Evolutionary conservation across 2,888 invertebrate genomes (phyloP).

Genomic region (Spicauda simplicius): DNA sequence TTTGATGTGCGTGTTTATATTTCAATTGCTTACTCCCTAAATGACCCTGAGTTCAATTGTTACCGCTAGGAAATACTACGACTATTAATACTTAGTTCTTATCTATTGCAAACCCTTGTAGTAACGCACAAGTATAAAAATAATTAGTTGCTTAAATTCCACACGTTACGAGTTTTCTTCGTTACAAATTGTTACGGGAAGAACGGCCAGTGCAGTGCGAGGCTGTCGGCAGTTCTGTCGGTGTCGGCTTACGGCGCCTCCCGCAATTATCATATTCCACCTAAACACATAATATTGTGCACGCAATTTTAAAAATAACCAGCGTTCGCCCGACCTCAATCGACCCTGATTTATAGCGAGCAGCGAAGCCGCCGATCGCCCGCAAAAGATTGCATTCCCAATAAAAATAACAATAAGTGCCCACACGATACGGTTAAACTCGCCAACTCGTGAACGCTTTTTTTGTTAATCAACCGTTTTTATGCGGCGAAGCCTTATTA

Average conservation of each 20-base stretch:
- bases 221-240: slow-evolving; percentile 60
- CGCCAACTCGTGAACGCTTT: slow-evolving; percentile 40
- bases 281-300: slow-evolving; percentile 84
- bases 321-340: slow-evolving; percentile 78
- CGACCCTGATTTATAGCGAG: slow-evolving; percentile 76
- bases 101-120: too few relatives aligned
- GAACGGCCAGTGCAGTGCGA: background rate
- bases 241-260: slow-evolving; percentile 83
- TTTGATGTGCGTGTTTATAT: too few relatives aligned
- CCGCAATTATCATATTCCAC: slow-evolving; percentile 84
- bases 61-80: too few relatives aligned
- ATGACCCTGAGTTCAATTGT: too few relatives aligned
- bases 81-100: too few relatives aligned
- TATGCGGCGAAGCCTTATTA: slow-evolving; percentile 40
- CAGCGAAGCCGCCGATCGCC: slow-evolving; percentile 55
- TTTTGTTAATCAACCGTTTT: slow-evolving; percentile 45
- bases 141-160: too few relatives aligned
- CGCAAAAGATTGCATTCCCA: slow-evolving; percentile 60
- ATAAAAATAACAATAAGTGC: slow-evolving; percentile 58
- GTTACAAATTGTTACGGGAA: background rate
- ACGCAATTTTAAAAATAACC: slow-evolving; percentile 84
- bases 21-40: too few relatives aligned
- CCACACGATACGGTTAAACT: slow-evolving; percentile 44
- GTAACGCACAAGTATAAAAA: too few relatives aligned
- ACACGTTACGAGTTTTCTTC: background rate